Evolutionary conservation across 2,113 vertebrate species (phyloP), one percentile per base, ranked within the genome.

Genomic region (Poeciliopsis occidentalis): DNA sequence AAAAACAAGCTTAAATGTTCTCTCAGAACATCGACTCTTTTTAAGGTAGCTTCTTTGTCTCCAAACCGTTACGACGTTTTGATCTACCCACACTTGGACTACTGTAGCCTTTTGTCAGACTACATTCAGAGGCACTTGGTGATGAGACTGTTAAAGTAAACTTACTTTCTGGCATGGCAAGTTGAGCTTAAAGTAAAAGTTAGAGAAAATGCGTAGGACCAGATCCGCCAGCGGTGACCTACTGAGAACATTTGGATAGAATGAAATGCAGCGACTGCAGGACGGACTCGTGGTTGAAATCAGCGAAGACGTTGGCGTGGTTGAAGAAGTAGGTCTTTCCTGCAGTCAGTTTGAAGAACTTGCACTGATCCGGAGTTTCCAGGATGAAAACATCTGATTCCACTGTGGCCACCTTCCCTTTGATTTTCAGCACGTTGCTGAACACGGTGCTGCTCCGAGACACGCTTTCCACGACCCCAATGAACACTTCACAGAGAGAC

Each of bases 391-490:
- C 51, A n/a, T 57, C 17, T 57, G 51, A 8, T 34, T 4, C 47
- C 34, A 83, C 10, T 4, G 2, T 11, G 3, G 0, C 61, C 0
- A 4, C 3, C 19, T 1, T 57, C 51, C 65, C 67, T 26, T 41
- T 0, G 67, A 85, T 64, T 34, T 39, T 7, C 32, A 76, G 4
- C 64, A 82, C 85, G 5, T 3, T 71, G 6, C 5, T 77, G 51
- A 69, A 69, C 47, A 69, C 68, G 8, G 22, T 69, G 68, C 68
- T 26, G 22, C 4, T 60, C 51, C 0, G 22, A 64, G 76, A 75
- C 32, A 85, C 73, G 11, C 74, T 81, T 26, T 91, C 60, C 60
- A 91, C 60, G 6, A 10, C 82, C 27, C 89, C 89, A 0, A 85
- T 8, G 12, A 7, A 27, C 4, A 87, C 91, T 92, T 67, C 61